phyloP scores from a whole-genome alignment of 2,888 invertebrate species.

The Leucophora obtusa region DNA sequence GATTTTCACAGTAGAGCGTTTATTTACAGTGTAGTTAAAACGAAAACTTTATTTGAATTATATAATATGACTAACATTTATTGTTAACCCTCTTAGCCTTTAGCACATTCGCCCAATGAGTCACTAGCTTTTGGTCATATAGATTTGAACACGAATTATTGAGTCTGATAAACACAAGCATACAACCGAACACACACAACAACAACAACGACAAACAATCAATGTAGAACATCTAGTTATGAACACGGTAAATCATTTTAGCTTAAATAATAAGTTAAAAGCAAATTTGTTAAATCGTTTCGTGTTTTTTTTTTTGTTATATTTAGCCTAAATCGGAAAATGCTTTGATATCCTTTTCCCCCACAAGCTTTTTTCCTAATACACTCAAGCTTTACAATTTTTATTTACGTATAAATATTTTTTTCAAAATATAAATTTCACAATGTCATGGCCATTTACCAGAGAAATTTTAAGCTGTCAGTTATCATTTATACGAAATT shows the following conservation, averaged over 20 bases:
- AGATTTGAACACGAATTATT: slow-evolving; percentile 59
- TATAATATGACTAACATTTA: not conserved
- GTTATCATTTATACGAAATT: no score
- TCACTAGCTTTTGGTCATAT: slow-evolving; percentile 61
- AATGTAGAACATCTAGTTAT: slow-evolving; percentile 37
- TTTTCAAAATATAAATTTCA: slow-evolving; percentile 12
- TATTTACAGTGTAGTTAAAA: no score
- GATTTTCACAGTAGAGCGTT: no score
- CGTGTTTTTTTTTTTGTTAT: slow-evolving; percentile 2
- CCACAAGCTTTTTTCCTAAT: not conserved
- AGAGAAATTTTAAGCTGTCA: not conserved
- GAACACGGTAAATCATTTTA: slow-evolving; percentile 58
- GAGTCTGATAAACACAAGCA: slow-evolving; percentile 26
- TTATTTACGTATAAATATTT: not conserved
- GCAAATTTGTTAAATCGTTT: slow-evolving; percentile 53
- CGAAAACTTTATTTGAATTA: no score
- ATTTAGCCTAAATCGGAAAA: not conserved
- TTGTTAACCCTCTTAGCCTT: slow-evolving; percentile 50
- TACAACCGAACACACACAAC: not conserved
- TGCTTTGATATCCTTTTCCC: slow-evolving; percentile 8
- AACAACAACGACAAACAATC: slow-evolving; percentile 19
- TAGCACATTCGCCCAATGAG: slow-evolving; percentile 62
- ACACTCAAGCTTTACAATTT: not conserved
- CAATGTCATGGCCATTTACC: slow-evolving; percentile 33
- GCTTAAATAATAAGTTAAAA: slow-evolving; percentile 67